phyloP scores from a whole-genome alignment of 1,140 invertebrate genomes.

The Lordiphosa collinella region DNA sequence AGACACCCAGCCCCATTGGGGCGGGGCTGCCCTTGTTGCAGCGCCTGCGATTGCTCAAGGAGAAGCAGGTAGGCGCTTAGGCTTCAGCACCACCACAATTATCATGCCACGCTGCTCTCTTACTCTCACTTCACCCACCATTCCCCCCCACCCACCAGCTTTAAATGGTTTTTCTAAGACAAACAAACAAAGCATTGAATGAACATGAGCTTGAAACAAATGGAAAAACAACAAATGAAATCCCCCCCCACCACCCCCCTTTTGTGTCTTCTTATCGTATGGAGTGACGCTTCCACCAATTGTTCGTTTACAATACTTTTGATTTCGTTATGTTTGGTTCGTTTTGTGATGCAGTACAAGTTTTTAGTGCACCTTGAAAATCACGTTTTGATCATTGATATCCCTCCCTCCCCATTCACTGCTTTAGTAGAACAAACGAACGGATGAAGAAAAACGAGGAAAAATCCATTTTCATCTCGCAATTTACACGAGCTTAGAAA shows the following conservation, averaged over 20 bases:
- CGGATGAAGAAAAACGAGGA: too few relatives aligned
- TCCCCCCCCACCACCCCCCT: not conserved
- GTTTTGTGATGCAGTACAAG: conserved; percentile 34
- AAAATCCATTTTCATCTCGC: too few relatives aligned
- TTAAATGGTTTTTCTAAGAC: conserved; percentile 53
- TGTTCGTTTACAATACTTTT: conserved; percentile 1
- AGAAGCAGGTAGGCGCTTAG: conserved; percentile 86
- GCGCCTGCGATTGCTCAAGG: conserved; percentile 88
- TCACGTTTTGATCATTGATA: conserved; percentile 10
- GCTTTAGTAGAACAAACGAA: not conserved
- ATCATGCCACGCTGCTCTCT: conserved; percentile 10
- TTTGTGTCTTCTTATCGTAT: conserved; percentile 2
- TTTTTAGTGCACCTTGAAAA: conserved; percentile 39
- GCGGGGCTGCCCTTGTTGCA: conserved; percentile 89
- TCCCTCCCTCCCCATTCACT: not conserved
- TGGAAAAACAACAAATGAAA: conserved; percentile 21
- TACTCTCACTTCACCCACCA: conserved; percentile 10
- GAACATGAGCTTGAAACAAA: conserved; percentile 32
- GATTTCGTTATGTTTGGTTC: conserved; percentile 8
- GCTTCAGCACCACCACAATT: conserved; percentile 7
- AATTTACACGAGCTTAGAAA: too few relatives aligned
- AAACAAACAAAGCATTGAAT: conserved; percentile 41
- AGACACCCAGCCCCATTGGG: conserved; percentile 85
- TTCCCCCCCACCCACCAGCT: conserved; percentile 24
- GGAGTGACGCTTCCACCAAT: conserved; percentile 17